A percentile compares a stretch with the other conserved stretches of the same genome.
Evolutionary conservation across 2,113 vertebrate species (phyloP).

Genomic region (Tachuris rubrigastra): DNA sequence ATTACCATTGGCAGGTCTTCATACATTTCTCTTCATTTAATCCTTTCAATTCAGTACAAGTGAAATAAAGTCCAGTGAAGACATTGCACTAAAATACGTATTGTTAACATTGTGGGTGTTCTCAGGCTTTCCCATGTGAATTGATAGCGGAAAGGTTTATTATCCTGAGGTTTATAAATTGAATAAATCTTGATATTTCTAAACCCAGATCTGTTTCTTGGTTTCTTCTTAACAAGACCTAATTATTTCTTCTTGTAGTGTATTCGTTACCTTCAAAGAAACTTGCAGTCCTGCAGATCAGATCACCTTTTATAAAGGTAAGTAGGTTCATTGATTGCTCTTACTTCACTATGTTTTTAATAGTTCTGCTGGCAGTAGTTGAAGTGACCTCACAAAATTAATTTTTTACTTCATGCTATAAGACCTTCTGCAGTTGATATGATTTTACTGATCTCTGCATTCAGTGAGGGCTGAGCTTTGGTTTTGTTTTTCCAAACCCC

Average conservation of each 20-base stretch:
- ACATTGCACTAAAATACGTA: background rate
- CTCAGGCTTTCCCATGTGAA: background rate
- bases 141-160: background rate
- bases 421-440: background rate
- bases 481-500: background rate
- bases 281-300: conserved; percentile 89
- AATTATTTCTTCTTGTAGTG: conserved; percentile 74
- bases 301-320: conserved; percentile 92
- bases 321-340: background rate
- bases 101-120: background rate
- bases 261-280: conserved; percentile 83
- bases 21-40: background rate
- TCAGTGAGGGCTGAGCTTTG: background rate
- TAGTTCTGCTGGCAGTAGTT: background rate
- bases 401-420: background rate
- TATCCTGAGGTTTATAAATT: background rate
- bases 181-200: background rate
- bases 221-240: background rate
- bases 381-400: background rate
- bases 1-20: background rate
- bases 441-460: background rate
- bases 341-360: background rate
- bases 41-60: background rate
- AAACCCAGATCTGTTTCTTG: background rate
- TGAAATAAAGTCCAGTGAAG: background rate